These are phyloP conservation scores for Lissonota sp. DNA, from an alignment of 2,888 invertebrate genomes.

Conservation along the genomic window DNA sequence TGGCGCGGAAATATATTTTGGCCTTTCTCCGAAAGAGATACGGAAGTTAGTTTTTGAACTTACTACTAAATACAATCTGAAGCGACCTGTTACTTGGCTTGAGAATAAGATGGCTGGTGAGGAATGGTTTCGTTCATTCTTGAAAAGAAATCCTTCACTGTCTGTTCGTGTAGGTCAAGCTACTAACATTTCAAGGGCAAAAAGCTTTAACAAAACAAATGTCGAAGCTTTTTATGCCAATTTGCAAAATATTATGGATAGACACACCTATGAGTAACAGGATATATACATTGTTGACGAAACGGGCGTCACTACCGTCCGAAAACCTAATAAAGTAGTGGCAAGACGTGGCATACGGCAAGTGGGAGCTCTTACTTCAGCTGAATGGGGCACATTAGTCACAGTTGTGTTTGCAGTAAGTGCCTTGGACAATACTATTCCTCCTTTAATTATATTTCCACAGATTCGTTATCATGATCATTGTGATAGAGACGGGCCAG, in stretches of 20 bases:
- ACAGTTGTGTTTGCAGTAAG: conserved; percentile 62
- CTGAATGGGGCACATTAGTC: conserved; percentile 8
- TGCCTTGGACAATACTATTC: conserved; percentile 72
- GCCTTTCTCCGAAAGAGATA: conserved; percentile 66
- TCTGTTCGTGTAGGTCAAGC: conserved; percentile 72
- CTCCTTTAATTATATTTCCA: conserved; percentile 76
- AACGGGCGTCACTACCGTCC: conserved; percentile 1
- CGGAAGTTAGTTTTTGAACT: conserved; percentile 68
- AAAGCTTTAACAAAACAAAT: conserved; percentile 72
- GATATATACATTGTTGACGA: conserved; percentile 8
- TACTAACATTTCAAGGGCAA: conserved; percentile 72
- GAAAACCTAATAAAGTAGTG: background rate
- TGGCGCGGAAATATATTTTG: conserved; percentile 64
- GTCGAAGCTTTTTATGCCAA: conserved; percentile 71
- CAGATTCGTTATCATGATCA: conserved; percentile 64
- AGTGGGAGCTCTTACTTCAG: background rate
- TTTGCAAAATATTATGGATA: conserved; percentile 63
- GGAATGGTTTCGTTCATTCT: conserved; percentile 74
- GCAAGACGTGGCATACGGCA: background rate
- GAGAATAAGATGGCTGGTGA: conserved; percentile 70
- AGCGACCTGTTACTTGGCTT: conserved; percentile 68
- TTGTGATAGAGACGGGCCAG: conserved; percentile 55
- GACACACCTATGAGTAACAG: background rate
- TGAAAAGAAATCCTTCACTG: conserved; percentile 70
- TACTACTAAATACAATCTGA: conserved; percentile 59